Conservation (phyloP, 2,113 vertebrate genomes). For the Pituophis catenifer region DNA sequence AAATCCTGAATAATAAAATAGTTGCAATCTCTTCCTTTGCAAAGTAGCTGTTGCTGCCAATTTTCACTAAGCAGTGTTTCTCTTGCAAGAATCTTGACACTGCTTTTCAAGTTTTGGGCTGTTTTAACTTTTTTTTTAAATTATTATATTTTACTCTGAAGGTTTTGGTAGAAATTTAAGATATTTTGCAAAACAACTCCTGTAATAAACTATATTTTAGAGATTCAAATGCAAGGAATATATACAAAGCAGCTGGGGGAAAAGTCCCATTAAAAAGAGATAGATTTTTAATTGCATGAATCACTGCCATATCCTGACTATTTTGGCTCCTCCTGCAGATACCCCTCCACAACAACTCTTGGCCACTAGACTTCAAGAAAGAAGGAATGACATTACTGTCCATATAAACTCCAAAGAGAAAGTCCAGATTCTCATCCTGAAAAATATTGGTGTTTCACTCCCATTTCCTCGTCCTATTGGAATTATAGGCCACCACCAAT, state of each 20-base stretch:
- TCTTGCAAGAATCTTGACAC: neutral
- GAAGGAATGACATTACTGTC: neutral
- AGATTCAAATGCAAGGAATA: neutral
- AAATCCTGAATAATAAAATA: neutral
- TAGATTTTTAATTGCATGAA: neutral
- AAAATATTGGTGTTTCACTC: neutral
- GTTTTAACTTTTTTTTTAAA: neutral
- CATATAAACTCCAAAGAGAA: neutral
- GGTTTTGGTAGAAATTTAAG: neutral
- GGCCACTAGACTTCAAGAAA: neutral
- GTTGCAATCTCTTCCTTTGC: neutral
- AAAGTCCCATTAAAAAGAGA: neutral
- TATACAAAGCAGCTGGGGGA: neutral
- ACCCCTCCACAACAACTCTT: neutral
- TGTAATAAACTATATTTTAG: neutral
- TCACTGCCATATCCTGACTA: neutral
- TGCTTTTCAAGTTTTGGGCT: neutral
- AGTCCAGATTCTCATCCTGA: neutral
- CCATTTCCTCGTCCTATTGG: neutral
- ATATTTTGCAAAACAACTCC: neutral
- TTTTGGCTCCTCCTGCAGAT: neutral
- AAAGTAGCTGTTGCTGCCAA: neutral
- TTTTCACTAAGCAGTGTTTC: neutral
- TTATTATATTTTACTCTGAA: neutral
- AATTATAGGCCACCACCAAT: neutral